Conservation (phyloP, 1,140 invertebrate species). For the Drosophila equinoxialis region DNA sequence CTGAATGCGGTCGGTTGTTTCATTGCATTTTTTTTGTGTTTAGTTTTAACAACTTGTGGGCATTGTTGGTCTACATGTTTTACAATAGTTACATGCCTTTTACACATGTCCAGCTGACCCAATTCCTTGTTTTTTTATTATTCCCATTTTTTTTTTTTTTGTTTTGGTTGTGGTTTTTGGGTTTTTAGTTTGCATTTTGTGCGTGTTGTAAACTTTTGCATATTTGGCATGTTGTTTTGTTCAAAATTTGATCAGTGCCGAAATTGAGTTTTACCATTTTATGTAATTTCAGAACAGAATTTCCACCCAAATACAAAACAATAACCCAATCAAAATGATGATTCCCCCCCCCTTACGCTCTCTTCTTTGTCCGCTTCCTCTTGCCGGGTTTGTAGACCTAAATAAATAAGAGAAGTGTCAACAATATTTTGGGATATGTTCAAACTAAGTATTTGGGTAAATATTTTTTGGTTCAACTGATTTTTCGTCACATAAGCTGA, state of each 20-base stretch:
- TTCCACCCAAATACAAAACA: not conserved
- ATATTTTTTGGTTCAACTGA: slow-evolving; percentile 74
- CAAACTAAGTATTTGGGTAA: slow-evolving; percentile 70
- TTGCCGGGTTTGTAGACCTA: slow-evolving; percentile 39
- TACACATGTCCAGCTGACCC: slow-evolving; percentile 73
- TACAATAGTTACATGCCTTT: slow-evolving; percentile 67
- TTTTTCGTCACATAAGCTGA: slow-evolving; percentile 48
- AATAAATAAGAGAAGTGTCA: slow-evolving; percentile 69
- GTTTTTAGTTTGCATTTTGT: slow-evolving; percentile 26
- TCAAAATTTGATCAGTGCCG: slow-evolving; percentile 7
- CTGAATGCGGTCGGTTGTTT: slow-evolving; percentile 39
- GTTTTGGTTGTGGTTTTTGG: not conserved
- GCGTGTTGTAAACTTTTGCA: slow-evolving; percentile 15
- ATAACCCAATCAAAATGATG: slow-evolving; percentile 46
- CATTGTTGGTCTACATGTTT: slow-evolving; percentile 59
- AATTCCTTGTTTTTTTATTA: slow-evolving; percentile 45
- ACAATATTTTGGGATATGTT: slow-evolving; percentile 55
- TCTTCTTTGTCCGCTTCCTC: slow-evolving; percentile 12
- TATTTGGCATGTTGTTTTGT: slow-evolving; percentile 17
- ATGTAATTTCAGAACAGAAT: slow-evolving; percentile 2
- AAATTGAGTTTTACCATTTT: slow-evolving; percentile 22
- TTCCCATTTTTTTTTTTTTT: slow-evolving; percentile 24
- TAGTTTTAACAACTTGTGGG: slow-evolving; percentile 49
- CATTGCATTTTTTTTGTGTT: slow-evolving; percentile 33
- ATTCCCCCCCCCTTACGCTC: not conserved